phyloP scores from a whole-genome alignment of 2,888 invertebrate genomes.

The Habroteleia sp. region DNA sequence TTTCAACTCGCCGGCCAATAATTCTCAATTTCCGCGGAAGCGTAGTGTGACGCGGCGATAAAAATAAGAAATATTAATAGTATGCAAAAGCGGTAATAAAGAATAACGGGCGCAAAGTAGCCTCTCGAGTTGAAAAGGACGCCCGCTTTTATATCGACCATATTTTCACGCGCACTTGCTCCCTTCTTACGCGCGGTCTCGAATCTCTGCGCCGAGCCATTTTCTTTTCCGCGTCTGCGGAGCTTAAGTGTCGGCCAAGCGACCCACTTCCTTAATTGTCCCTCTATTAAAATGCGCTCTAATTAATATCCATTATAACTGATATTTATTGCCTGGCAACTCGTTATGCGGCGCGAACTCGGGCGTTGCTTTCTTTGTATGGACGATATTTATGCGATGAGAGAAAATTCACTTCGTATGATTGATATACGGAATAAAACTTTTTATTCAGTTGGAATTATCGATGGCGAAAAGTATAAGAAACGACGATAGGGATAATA shows the following conservation, averaged over 20 bases:
- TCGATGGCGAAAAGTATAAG: too few species aligned
- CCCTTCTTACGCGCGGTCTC: slow-evolving; percentile 28
- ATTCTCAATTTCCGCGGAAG: slow-evolving; percentile 28
- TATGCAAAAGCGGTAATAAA: slow-evolving; percentile 54
- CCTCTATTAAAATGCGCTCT: slow-evolving; percentile 76
- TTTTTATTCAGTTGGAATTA: too few species aligned
- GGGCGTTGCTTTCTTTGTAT: slow-evolving; percentile 27
- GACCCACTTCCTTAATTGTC: slow-evolving; percentile 78
- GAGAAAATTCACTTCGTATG: slow-evolving; percentile 2
- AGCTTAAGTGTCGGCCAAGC: slow-evolving; percentile 60
- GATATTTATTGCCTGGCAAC: slow-evolving; percentile 71
- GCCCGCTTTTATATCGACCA: slow-evolving; percentile 43
- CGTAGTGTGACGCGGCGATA: slow-evolving; percentile 21
- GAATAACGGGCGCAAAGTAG: slow-evolving; percentile 49
- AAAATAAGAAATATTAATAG: slow-evolving; percentile 53
- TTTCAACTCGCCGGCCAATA: slow-evolving; percentile 13
- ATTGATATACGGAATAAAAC: too few species aligned
- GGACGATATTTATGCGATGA: slow-evolving; percentile 23
- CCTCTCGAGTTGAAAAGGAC: slow-evolving; percentile 55
- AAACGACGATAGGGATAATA: too few species aligned
- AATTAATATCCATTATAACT: slow-evolving; percentile 75
- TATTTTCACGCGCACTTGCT: slow-evolving; percentile 51
- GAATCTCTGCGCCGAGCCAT: slow-evolving; percentile 53
- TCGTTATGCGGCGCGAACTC: slow-evolving; percentile 59
- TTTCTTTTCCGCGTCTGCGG: slow-evolving; percentile 53